Base-by-base conservation (phyloP, 2,113 vertebrate genomes). In the Dicaeum eximium region DNA sequence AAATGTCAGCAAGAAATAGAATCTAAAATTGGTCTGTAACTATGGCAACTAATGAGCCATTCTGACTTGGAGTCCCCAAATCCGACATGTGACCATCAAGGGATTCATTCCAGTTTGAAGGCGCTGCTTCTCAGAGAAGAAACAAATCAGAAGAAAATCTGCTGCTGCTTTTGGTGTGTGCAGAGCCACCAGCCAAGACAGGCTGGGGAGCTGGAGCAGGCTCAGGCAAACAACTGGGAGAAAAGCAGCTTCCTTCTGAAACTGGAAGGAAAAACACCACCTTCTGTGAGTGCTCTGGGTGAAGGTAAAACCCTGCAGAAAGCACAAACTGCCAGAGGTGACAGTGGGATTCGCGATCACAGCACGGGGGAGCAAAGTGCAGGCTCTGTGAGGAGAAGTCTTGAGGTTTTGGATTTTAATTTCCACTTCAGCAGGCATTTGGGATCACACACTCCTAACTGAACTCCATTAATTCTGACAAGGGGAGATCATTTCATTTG, bases 11-110 rank as follows among this genome's bases (percentile, higher is more conserved):
- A 67, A 93, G 82, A 95, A 95, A 93, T 7, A 86, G 90, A 80
- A 95, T 94, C 95, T 95, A 96, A 96, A 97, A 95, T 84, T 75
- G 92, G 80, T 57, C 79, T 90, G 92, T 88, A 94, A 91, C 96
- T 91, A 95, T 92, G 71, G 88, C 75, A 96, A 95, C 95, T 92
- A 94, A 96, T 51, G 92, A 97, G 89, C 71, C 85, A 90, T 8
- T 85, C 88, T 93, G 96, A 92, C 71, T 93, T 86, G 72, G 90
- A 96, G 94, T 93, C 90, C 83, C 86, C 71, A 91, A 7, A 87
- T 62, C 89, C 88, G 74, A 61, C 90, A 93, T 53, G 48, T 58
- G 96, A 94, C 90, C 92, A 86, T 33, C 42, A 66, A 88, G 58
- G 73, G 80, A 77, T 51, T 78, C 94, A 91, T 93, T 93, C 90